Percentiles rank a stretch among this genome's conserved stretches.
phyloP scores from a whole-genome alignment of 1,140 invertebrate genomes.

The Choristoneura fumiferana region DNA sequence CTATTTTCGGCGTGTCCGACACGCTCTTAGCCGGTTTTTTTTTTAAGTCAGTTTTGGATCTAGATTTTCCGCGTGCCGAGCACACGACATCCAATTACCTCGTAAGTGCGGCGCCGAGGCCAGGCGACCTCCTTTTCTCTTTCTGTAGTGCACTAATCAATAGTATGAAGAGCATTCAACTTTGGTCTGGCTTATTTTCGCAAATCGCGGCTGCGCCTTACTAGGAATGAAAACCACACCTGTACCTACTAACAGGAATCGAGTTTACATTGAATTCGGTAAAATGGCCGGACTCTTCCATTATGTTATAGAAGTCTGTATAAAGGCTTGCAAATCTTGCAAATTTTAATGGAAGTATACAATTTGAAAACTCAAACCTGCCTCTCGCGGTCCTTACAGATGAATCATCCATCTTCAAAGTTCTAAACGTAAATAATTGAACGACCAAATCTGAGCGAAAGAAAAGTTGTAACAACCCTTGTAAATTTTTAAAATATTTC shows the following conservation, averaged over 20 bases:
- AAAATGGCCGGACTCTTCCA: background rate
- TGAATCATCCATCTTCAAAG: too few species aligned
- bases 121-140: conserved; percentile 17
- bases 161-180: conserved; percentile 27
- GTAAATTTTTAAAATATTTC: conserved; percentile 9
- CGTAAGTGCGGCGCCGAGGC: conserved; percentile 8
- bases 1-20: too few species aligned
- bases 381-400: background rate
- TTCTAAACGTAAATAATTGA: conserved; percentile 10
- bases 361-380: background rate
- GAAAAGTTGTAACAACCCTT: conserved; percentile 6
- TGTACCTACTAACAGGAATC: background rate
- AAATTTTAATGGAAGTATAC: background rate
- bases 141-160: conserved; percentile 25
- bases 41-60: background rate
- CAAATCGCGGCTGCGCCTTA: conserved; percentile 28
- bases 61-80: background rate
- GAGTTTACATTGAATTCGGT: background rate
- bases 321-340: background rate
- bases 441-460: conserved; percentile 1
- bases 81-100: background rate
- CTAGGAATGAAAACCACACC: background rate
- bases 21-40: too few species aligned
- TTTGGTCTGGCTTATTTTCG: conserved; percentile 28
- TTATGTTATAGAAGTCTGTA: background rate